These are phyloP conservation scores for Rhinolophus sinicus DNA, from an alignment of 2,113 vertebrate genomes.

Conservation along the genomic window DNA sequence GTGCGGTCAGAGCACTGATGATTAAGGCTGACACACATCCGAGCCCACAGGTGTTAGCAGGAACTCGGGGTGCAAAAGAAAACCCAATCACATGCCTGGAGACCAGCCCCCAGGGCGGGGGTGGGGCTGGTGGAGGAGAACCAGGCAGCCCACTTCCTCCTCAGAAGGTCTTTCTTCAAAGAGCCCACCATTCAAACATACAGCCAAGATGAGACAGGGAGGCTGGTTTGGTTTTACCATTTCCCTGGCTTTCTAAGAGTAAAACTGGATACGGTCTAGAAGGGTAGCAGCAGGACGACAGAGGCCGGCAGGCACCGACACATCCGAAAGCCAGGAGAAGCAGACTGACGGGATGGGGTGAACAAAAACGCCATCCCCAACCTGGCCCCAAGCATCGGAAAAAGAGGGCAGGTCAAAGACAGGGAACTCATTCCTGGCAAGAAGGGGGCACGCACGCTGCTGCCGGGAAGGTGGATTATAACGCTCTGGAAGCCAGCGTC, in stretches of 20 bases:
- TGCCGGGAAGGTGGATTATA: accelerated
- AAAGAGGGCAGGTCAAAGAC: background rate
- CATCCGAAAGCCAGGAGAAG: accelerated
- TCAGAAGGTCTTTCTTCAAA: background rate
- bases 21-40: background rate
- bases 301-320: background rate
- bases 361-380: accelerated
- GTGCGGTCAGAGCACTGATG: background rate
- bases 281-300: background rate
- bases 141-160: background rate
- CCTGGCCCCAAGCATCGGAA: background rate
- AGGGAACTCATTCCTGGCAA: background rate
- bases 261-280: background rate
- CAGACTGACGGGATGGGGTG: accelerated
- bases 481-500: accelerated
- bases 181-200: too few species aligned
- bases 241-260: background rate
- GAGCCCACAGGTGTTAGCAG: background rate
- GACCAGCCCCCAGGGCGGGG: accelerated
- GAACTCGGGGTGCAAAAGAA: background rate
- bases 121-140: background rate
- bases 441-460: accelerated
- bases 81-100: background rate
- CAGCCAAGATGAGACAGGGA: background rate
- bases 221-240: background rate